Evolutionary conservation across 2,888 invertebrate species (phyloP).

Genomic region (Sarcophaga variegata): DNA sequence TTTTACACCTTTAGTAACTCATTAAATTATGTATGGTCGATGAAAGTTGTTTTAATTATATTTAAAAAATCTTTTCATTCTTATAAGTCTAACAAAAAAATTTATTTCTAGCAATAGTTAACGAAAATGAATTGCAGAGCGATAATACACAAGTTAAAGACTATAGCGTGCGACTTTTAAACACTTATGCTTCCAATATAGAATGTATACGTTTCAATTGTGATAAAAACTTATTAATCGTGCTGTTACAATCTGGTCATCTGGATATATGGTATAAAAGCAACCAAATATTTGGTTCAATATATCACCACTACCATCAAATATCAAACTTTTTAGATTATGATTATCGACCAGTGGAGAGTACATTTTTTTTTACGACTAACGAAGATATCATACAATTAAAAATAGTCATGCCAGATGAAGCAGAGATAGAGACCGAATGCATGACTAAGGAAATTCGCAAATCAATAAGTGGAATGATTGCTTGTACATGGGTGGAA

Average conservation of each 20-base stretch:
- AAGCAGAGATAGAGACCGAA: constrained; percentile 67
- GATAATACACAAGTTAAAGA: constrained; percentile 18
- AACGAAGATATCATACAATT: constrained; percentile 75
- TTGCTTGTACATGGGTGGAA: constrained; percentile 78
- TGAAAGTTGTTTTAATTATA: constrained; percentile 12
- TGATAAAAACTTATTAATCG: constrained; percentile 73
- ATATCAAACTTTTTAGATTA: constrained; percentile 74
- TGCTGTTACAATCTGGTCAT: constrained; percentile 77
- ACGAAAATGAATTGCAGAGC: background rate
- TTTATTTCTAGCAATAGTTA: constrained; percentile 22
- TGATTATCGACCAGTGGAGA: constrained; percentile 72
- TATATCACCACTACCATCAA: constrained; percentile 74
- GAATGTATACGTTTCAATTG: constrained; percentile 74
- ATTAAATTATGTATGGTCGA: too few relatives aligned
- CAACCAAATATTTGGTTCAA: constrained; percentile 63
- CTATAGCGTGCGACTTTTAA: constrained; percentile 70
- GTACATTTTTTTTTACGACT: constrained; percentile 77
- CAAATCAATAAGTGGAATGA: constrained; percentile 76
- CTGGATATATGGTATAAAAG: constrained; percentile 80
- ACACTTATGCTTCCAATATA: constrained; percentile 74
- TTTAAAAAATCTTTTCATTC: constrained; percentile 51
- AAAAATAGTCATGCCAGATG: constrained; percentile 70
- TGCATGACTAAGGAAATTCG: constrained; percentile 73
- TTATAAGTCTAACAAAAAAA: background rate
- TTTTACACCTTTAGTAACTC: too few relatives aligned